Conservation (phyloP, 1,140 invertebrate genomes). For the Drosophila teissieri region DNA sequence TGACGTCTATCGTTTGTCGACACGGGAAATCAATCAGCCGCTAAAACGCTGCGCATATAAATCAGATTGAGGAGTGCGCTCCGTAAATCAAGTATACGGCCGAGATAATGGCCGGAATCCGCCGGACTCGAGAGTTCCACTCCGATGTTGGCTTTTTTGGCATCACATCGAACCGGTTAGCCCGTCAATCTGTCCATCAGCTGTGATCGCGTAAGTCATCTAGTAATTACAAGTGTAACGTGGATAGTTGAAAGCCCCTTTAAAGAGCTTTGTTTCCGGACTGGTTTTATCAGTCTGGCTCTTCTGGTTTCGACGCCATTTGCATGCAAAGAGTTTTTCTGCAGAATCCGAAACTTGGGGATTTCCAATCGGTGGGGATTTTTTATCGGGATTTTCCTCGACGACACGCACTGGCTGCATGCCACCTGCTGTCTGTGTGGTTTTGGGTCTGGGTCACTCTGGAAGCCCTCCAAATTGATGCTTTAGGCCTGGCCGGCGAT, state of each 20-base stretch:
- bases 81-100: constrained; percentile 57
- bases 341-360: constrained; percentile 56
- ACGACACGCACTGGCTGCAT: constrained; percentile 8
- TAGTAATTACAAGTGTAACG: constrained; percentile 19
- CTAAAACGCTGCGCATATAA: constrained; percentile 55
- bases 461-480: constrained; percentile 1
- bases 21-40: constrained; percentile 61
- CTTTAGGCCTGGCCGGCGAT: constrained; percentile 4
- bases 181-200: constrained; percentile 31
- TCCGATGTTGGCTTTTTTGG: constrained; percentile 19
- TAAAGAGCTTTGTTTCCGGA: constrained; percentile 3
- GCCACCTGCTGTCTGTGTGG: constrained; percentile 3
- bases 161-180: constrained; percentile 36
- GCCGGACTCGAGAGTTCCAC: constrained; percentile 5
- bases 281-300: constrained; percentile 5
- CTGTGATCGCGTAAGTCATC: constrained; percentile 17
- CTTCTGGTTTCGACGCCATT: constrained; percentile 25
- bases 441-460: constrained; percentile 8
- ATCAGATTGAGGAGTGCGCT: constrained; percentile 60
- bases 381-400: constrained; percentile 37
- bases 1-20: constrained; percentile 21
- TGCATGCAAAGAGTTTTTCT: constrained; percentile 40
- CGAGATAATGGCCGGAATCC: constrained; percentile 44
- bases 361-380: constrained; percentile 45
- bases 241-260: constrained; percentile 6